Percentiles rank a stretch among this genome's conserved stretches.
Evolutionary conservation across 2,888 invertebrate genomes (phyloP).

Genomic region (Mythimna loreyi): DNA sequence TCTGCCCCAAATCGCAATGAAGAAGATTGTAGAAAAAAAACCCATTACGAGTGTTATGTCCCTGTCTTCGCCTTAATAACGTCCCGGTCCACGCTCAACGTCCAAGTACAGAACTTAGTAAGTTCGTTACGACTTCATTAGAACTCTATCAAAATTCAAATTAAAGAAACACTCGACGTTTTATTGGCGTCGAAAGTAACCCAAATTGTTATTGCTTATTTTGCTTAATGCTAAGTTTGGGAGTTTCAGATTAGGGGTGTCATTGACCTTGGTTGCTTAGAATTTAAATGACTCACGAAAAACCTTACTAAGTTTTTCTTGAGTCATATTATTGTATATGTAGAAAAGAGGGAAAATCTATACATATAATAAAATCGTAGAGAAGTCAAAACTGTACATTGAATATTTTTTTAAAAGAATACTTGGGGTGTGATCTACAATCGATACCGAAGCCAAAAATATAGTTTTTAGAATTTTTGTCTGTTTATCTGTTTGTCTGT

Average conservation of each 20-base stretch:
- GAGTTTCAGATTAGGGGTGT: constrained; percentile 15
- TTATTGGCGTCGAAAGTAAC: constrained; percentile 39
- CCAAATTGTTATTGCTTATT: constrained; percentile 54
- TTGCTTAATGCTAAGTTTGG: constrained; percentile 30
- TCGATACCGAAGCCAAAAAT: no score
- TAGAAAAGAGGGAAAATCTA: neutral
- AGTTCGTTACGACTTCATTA: constrained; percentile 62
- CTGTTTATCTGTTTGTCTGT: no score
- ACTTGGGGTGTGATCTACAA: no score
- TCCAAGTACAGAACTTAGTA: constrained; percentile 52
- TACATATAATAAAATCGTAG: no score
- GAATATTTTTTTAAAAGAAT: no score
- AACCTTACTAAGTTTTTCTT: neutral
- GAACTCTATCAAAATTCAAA: constrained; percentile 65
- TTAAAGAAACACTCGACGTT: constrained; percentile 62
- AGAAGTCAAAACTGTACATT: no score
- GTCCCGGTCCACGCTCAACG: constrained; percentile 41
- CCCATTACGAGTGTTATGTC: neutral
- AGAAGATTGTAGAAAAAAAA: neutral
- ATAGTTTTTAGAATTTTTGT: no score
- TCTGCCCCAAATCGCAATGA: neutral
- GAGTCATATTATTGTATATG: neutral
- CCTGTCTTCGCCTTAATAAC: constrained; percentile 37
- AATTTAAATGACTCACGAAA: constrained; percentile 12
- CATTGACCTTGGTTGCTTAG: constrained; percentile 1